A percentile compares a stretch with the other conserved stretches of the same genome.
Evolutionary conservation across 2,113 vertebrate genomes (phyloP).

Genomic region (Dendropsophus ebraccatus): DNA sequence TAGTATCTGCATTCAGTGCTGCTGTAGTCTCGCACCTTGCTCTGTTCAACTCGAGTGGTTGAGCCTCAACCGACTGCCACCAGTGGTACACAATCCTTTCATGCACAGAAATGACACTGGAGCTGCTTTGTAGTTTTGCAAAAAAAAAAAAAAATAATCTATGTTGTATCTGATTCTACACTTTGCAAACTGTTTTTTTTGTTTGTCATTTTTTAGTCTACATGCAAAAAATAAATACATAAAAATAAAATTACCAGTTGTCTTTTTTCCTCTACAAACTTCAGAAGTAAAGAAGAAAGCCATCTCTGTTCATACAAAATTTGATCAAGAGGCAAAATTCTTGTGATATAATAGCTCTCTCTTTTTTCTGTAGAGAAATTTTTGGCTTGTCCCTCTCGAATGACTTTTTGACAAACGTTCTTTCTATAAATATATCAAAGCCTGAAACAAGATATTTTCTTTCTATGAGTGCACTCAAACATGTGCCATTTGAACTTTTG

Average conservation of each 20-base stretch:
- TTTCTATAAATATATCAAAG: slow-evolving; percentile 55
- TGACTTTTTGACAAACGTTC: slow-evolving; percentile 43
- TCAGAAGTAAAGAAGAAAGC: slow-evolving; percentile 23
- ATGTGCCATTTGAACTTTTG: slow-evolving; percentile 54
- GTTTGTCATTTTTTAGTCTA: background rate
- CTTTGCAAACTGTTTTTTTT: background rate
- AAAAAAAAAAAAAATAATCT: no score
- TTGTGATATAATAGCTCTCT: slow-evolving; percentile 31
- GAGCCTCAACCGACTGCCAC: no score
- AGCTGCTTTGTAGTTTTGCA: no score
- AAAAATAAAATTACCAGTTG: background rate
- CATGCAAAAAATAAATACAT: no score
- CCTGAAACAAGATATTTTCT: slow-evolving; percentile 50
- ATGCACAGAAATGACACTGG: no score
- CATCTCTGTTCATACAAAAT: slow-evolving; percentile 26
- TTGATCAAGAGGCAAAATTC: slow-evolving; percentile 25
- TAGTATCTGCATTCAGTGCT: no score
- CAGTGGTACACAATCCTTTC: no score
- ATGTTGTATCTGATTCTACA: background rate
- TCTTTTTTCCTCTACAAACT: background rate
- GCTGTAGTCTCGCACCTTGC: no score
- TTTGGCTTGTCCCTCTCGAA: slow-evolving; percentile 20
- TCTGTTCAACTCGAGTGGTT: no score
- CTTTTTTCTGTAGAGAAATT: background rate
- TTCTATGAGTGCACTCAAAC: slow-evolving; percentile 31